Evolutionary conservation across 2,113 vertebrate genomes (phyloP).

Genomic region (Cercopithecus mona): DNA sequence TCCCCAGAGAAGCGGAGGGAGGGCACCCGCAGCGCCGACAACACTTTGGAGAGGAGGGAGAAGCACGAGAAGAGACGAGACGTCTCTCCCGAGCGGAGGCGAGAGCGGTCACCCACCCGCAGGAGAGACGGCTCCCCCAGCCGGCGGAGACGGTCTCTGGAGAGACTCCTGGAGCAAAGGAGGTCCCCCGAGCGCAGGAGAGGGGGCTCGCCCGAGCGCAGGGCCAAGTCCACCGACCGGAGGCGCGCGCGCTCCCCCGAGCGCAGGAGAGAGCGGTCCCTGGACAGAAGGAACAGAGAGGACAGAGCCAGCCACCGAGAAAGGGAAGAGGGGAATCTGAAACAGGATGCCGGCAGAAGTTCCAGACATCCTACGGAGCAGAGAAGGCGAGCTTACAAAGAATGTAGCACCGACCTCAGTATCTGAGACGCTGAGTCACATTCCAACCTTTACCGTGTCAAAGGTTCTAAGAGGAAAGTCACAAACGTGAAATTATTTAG

Average conservation of each 20-base stretch:
- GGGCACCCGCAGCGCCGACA: constrained; percentile 91
- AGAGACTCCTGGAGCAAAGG: constrained; percentile 85
- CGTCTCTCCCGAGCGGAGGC: constrained; percentile 87
- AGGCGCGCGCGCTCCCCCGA: constrained; percentile 83
- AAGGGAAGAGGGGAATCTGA: constrained; percentile 86
- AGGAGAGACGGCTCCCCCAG: constrained; percentile 74
- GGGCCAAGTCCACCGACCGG: constrained; percentile 88
- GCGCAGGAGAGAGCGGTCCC: constrained; percentile 81
- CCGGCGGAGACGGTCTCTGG: constrained; percentile 85
- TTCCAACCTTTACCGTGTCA: constrained; percentile 67
- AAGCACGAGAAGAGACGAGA: constrained; percentile 81
- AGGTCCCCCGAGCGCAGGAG: constrained; percentile 84
- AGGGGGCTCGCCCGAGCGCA: constrained; percentile 87
- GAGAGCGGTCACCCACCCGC: constrained; percentile 79
- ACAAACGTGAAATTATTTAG: constrained; percentile 66
- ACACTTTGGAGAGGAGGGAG: constrained; percentile 88
- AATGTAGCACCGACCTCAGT: constrained; percentile 97
- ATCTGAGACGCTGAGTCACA: constrained; percentile 87
- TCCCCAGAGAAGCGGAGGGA: constrained; percentile 88
- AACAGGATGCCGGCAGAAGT: constrained; percentile 79
- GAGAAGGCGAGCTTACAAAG: constrained; percentile 92
- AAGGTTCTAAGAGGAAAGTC: constrained; percentile 69
- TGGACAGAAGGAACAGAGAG: constrained; percentile 83
- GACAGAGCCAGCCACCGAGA: constrained; percentile 82
- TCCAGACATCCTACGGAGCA: constrained; percentile 86